Conservation (phyloP, 2,888 invertebrate species). For the Plebejus anna region DNA sequence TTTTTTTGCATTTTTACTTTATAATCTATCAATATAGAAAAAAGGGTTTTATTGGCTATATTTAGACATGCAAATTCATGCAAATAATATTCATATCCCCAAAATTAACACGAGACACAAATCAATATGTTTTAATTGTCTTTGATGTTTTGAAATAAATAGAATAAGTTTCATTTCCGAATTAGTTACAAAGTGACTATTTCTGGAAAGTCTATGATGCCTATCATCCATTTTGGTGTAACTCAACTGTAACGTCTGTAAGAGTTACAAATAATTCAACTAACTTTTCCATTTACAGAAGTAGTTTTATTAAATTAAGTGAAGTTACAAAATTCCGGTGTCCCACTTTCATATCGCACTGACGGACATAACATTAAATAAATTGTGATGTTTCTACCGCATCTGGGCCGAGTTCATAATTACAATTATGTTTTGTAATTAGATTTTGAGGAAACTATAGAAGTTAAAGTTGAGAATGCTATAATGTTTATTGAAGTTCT, state of each 20-base stretch:
- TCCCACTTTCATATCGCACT: slow-evolving; percentile 17
- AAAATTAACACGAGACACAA: too few species aligned
- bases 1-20: background rate
- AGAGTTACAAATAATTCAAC: background rate
- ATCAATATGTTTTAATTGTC: too few species aligned
- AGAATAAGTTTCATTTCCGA: too few species aligned
- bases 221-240: too few species aligned
- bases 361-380: slow-evolving; percentile 15
- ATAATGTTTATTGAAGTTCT: background rate
- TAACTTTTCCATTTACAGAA: background rate
- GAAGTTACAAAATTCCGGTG: slow-evolving; percentile 1
- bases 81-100: too few species aligned
- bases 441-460: slow-evolving; percentile 6
- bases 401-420: slow-evolving; percentile 23
- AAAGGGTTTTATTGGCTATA: too few species aligned
- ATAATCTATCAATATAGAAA: background rate
- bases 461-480: slow-evolving; percentile 2
- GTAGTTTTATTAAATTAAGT: slow-evolving; percentile 8
- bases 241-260: too few species aligned
- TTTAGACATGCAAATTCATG: too few species aligned
- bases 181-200: too few species aligned
- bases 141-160: too few species aligned
- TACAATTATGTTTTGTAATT: slow-evolving; percentile 12
- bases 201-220: too few species aligned
- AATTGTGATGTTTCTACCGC: slow-evolving; percentile 7